Evolutionary conservation across 2,797 vertebrate genomes (phyloP).

Genomic region (Tympanoctomys barrerae): DNA sequence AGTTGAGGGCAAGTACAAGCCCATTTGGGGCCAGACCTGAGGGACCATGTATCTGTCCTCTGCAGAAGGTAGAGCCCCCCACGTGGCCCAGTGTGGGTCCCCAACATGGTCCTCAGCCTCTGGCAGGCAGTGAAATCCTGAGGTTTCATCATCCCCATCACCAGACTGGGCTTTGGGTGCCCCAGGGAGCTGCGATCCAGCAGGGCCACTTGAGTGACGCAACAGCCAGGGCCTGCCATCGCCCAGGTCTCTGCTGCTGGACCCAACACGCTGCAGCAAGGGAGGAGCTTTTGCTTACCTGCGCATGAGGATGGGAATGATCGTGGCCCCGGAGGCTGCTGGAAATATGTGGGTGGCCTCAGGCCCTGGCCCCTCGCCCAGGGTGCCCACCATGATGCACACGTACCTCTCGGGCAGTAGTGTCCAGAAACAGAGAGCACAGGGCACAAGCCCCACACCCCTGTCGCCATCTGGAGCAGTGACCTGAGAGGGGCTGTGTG

Average conservation of each 20-base stretch:
- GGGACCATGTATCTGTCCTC: rapidly evolving
- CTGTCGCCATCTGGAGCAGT: rapidly evolving
- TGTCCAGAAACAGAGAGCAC: neutral
- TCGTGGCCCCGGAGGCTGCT: rapidly evolving
- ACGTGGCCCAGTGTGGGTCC: neutral
- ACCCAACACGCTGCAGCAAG: rapidly evolving
- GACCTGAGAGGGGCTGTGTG: neutral
- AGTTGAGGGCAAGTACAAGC: neutral
- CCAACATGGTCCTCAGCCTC: neutral
- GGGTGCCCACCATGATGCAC: neutral
- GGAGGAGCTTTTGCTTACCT: rapidly evolving
- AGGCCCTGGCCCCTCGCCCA: rapidly evolving
- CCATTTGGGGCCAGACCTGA: neutral
- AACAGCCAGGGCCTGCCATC: neutral
- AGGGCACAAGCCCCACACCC: rapidly evolving
- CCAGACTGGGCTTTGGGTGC: neutral
- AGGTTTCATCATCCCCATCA: conserved; percentile 45
- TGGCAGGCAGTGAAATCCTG: rapidly evolving
- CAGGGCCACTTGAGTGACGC: neutral
- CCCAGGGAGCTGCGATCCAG: neutral
- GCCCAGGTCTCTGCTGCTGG: neutral
- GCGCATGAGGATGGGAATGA: rapidly evolving
- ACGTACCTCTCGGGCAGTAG: neutral
- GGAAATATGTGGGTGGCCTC: rapidly evolving
- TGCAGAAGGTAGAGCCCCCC: neutral